Base-by-base conservation (phyloP, 2,113 vertebrate species). In the Carlito syrichta region DNA sequence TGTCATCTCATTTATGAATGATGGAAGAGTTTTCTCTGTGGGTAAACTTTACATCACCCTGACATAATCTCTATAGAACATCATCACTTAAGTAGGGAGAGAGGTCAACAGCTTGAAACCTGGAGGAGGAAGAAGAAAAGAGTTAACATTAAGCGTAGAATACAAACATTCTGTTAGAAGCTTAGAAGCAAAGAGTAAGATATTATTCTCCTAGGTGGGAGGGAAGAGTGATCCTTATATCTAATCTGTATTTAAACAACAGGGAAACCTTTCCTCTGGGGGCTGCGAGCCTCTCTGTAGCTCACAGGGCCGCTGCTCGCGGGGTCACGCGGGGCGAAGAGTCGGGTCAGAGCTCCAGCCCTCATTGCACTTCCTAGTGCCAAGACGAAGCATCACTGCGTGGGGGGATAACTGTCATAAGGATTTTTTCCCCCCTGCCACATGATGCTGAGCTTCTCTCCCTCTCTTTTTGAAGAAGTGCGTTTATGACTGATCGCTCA, bases 401-500 rank as follows among this genome's bases (percentile, higher is more conserved):
- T 23, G 74, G n/a, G 78, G 68, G 27, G 48, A 86, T 66, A 90
- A 56, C 92, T 98, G 97, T 97, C 98, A 91, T 20, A 84, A 85
- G 82, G 66, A 96, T 89, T 86, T 40, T 56, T 32, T 25, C 54
- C 63, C 52, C 52, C 63, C 52, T 48, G 63, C 56, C 84, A 85
- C 85, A 91, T 90, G 93, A 73, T 74, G 88, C 84, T 66, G 62
- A 56, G 95, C 90, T 71, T 91, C 54, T 92, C 90, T 94, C 68
- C 43, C 52, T 60, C 91, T 89, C 69, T 88, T 93, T 88, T 68
- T 97, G 96, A 98, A 97, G 97, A 98, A 98, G 71, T 96, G 84
- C 96, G 83, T 98, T 98, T 96, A 96, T 98, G 98, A 98, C 98
- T 98, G 98, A 98, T 98, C 97, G 71, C 96, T 98, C 98, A 98